A percentile compares a stretch with the other conserved stretches of the same genome.
Conservation (phyloP, 1,140 invertebrate species). For the Helicorthomorpha holstii region DNA sequence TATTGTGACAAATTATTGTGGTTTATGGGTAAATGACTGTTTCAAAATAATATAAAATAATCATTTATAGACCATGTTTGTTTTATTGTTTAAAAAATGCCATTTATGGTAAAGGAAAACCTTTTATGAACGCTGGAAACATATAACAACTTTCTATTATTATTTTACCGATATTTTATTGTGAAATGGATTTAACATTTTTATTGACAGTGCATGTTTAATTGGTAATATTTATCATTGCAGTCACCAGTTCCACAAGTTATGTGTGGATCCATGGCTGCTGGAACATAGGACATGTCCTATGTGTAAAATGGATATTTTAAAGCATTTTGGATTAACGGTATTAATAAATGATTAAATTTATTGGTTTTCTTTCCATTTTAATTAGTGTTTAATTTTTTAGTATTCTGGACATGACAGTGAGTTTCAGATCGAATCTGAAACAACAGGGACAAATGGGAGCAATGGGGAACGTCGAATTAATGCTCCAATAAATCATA, state of each 20-base stretch:
- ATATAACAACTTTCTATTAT: background rate
- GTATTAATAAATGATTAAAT: conserved; percentile 17
- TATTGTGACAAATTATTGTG: background rate
- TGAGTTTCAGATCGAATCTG: conserved; percentile 50
- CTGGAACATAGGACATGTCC: conserved; percentile 81
- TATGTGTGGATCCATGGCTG: conserved; percentile 86
- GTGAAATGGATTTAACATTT: background rate
- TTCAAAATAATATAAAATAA: too few species aligned
- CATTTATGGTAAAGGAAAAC: too few species aligned
- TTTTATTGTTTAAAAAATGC: too few species aligned
- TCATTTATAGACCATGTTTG: too few species aligned
- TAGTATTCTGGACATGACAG: conserved; percentile 63
- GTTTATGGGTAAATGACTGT: too few species aligned
- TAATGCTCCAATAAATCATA: background rate
- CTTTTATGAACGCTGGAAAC: too few species aligned
- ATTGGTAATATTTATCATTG: conserved; percentile 18
- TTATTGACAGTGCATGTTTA: conserved; percentile 1
- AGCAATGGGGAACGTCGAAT: background rate
- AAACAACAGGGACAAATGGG: too few species aligned
- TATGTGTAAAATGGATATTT: conserved; percentile 90
- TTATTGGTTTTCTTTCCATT: conserved; percentile 2
- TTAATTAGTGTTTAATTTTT: conserved; percentile 16
- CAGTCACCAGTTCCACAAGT: conserved; percentile 85
- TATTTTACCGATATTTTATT: background rate
- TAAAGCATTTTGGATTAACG: conserved; percentile 76